Base-by-base conservation (phyloP, 2,888 invertebrate species). In the Leptarthrus brevirostris region DNA sequence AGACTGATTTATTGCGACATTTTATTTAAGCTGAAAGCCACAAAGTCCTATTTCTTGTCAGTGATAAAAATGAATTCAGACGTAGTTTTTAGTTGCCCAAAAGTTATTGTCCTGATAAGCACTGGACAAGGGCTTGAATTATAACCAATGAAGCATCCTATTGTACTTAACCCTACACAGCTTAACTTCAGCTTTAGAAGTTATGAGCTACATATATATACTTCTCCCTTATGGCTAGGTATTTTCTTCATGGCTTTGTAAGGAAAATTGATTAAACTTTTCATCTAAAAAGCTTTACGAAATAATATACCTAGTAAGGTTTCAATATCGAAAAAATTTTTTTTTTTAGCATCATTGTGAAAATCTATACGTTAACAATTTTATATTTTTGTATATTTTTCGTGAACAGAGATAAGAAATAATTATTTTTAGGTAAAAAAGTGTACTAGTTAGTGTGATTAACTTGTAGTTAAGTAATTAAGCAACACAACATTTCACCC, bases 1-100 rank as follows among this genome's bases (percentile, higher is more conserved):
- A 24, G 49, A 40, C 75, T 75, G 75, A 75, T 75, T 75, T 75
- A 75, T 75, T 49, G 69, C 69, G 75, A 69, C 75, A 75, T 56
- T 75, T 73, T 75, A 73, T 75, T 75, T 72, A 66, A 75, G 73
- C 69, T 72, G 66, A 53, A 72, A 75, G 66, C 72, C 72, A 73
- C 61, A 69, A 75, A 58, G 69, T 16, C 66, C 56, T 47, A 58
- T 75, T 72, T 75, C 52, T 34, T 52, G 52, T 69, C 52, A 34
- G 18, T 49, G 52, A 69, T 52, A 69, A 49, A 69, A 69, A 52
- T 69, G 52, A 69, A 69, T 52, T 52, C 52, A 52, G 36, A 69
- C 52, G 36, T 22, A 69, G 34, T 69, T 69, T 69, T 52, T 69
- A 26, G 20, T 22, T 20, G 18, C 34, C 69, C 69, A 8, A 30